Evolutionary conservation across 2,113 vertebrate species (phyloP), one percentile per base, ranked within the genome.

Genomic region (Chloropsis hardwickii): DNA sequence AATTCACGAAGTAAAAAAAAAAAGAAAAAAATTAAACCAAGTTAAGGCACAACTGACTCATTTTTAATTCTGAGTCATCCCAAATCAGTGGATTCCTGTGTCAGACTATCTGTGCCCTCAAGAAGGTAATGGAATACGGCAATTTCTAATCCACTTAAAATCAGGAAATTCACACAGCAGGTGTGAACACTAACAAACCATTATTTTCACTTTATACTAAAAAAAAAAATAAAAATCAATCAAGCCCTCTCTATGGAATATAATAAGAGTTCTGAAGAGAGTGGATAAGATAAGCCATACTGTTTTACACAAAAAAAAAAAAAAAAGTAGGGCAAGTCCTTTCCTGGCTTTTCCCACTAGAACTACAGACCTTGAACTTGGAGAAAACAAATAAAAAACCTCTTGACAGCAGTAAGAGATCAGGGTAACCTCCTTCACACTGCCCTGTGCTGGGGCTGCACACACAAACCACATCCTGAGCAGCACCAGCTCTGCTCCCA

Each of bases 51-150:
- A 89, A 82, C 19, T 92, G 81, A 95, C 53, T 92, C 57, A 82
- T 57, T 92, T 81, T 85, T 87, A 91, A 65, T 69, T 85, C 56
- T 84, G 71, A 92, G 42, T 84, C 90, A 94, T 79, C 74, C 39
- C 19, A 7, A 88, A 51, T 25, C 84, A 77, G 71, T 57, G 58
- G 90, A 96, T 88, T 95, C 80, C 56, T 37, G 28, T 70, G 72
- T 70, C 71, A 95, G 94, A 76, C 62, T 79, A 25, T 33, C 37
- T 70, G 37, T 42, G 48, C 45, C n/a, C 78, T 47, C 54, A 58
- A 67, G 56, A 62, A 91, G 15, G 33, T 51, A 89, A 51, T 31
- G 35, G 37, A 91, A 76, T 2, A 81, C 0, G 2, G 28, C 69
- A 42, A 81, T 69, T 85, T 79, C 81, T 81, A 77, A 81, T 45